Evolutionary conservation across 1,140 invertebrate species (phyloP), one percentile per base, ranked within the genome.

Genomic region (Sminthurides bifidus): DNA sequence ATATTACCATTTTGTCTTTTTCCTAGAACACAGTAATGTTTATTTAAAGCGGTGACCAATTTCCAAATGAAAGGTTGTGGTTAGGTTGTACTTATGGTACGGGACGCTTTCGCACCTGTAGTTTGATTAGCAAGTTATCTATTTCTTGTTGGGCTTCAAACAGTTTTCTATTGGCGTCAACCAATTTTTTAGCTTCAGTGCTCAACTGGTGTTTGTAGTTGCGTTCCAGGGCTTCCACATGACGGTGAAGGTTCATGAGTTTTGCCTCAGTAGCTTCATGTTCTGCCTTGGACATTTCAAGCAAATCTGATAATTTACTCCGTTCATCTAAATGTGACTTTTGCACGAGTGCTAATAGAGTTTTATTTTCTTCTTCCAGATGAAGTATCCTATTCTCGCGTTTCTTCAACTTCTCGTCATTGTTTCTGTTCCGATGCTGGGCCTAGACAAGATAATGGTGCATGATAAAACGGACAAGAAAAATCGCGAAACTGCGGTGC

Each of bases 131-230:
- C 14, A 49, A 26, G 12, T 49, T 49, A 33, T 49, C 46, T n/a
- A 49, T 49, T 49, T 49, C 46, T 21, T 49, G 46, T 17, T 49
- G 46, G 4, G 46, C 46, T 33, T 49, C 46, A 49, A 49, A 49
- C 14, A 49, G 30, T 33, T 49, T 49, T 15, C 35, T 49, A 19
- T 49, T 49, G 3, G 27, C 21, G 6, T 12, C 24, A n/a, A n/a
- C n/a, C 5, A 49, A 31, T 35, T 49, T 49, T 23, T 33, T 49
- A 2, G 27, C 35, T 31, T 49, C 46, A n/a, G 35, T 31, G 24
- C 30, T 49, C 17, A 49, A 33, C 21, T 49, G 46, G 35, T 31
- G 29, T n/a, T n/a, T 5, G 23, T 49, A 21, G 35, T 49, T 49
- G n/a, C 35, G 31, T n/a, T 49, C 46, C 5, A 49, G 31, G 26